Evolutionary conservation across 2,888 invertebrate genomes (phyloP), one percentile per base, ranked within the genome.

Genomic region (Dexiosoma caninum): DNA sequence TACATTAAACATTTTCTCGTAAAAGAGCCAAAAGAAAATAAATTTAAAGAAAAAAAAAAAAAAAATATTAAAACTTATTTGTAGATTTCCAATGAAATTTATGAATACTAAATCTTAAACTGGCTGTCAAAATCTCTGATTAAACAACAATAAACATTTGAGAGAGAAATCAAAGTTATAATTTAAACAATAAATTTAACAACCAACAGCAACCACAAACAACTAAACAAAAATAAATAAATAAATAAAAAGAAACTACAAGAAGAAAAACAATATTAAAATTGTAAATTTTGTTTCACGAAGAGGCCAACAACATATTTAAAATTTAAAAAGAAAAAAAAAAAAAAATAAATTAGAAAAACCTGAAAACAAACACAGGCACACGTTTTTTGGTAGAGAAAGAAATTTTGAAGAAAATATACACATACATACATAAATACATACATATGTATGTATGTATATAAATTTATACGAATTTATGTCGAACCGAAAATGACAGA

Each of bases 71-170:
- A 67, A 46, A 59, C 8, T 19, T 32, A 30, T 60, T 51, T 51
- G 23, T 55, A 21, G 57, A 70, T 55, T 77, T 46, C 37, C 57
- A 71, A 71, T 60, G 9, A 66, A 80, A 80, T 80, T 80, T 80
- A 80, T 76, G 80, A 67, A 53, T 53, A 75, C 53, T 80, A 76
- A 80, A 80, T 80, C 76, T 71, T 71, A 75, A 53, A 76, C 57
- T 35, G 66, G 70, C 80, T 80, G 80, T 76, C 76, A 80, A 80
- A 76, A 70, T 64, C 77, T 76, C 53, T 71, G 59, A 76, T 75
- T 76, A 71, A 80, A 80, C 70, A 76, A 71, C 64, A 76, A 76
- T 70, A 66, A 80, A 67, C 67, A 59, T 60, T 67, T 67, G 53
- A 23, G 57, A 67, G 76, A 67, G 76, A 77, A 75, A 71, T 71